Base-by-base conservation (phyloP, 2,113 vertebrate genomes). In the Pseudolaguvia tuberculata region DNA sequence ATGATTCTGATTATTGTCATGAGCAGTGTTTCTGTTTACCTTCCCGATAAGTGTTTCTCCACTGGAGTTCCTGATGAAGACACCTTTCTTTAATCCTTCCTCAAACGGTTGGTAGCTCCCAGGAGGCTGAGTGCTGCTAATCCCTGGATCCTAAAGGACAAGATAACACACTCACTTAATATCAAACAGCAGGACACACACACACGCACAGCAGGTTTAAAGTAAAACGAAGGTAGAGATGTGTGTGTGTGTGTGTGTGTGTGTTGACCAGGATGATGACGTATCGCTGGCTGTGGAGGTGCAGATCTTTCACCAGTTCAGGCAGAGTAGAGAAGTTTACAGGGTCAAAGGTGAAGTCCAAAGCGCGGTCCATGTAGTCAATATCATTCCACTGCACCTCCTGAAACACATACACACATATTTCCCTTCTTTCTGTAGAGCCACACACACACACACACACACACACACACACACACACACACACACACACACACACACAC, bases 71-170 rank as follows among this genome's bases (percentile, higher is more conserved):
- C 90, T 94, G 68, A 96, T 92, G 81, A 96, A 96, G 72, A 95
- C 77, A 3, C 88, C 90, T 20, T 84, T 88, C 78, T 80, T 92
- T 75, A 93, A 79, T 4, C 92, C 94, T 65, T 94, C 94, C 8
- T 95, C 94, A 0, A 88, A 95, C 0, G 94, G 92, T 91, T 88
- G 90, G 75, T 95, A 96, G 13, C 91, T 89, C 25, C 93, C 94
- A 0, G 77, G 52, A 0, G 89, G 84, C 75, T 87, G 91, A 23
- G 87, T 85, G 82, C 93, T 96, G 83, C 94, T 95, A 86, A 95
- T 95, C 0, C 89, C 94, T 0, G 93, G 91, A 29, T 96, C 94
- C 94, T 96, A 29, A 78, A 23, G 58, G 29, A 59, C 6, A 2
- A 29, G 2, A 35, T 1, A 61, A 10, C 31, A 21, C 57, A 5